These are phyloP conservation scores for Huso huso DNA, from an alignment of 2,797 vertebrate species.

Conservation along the genomic window DNA sequence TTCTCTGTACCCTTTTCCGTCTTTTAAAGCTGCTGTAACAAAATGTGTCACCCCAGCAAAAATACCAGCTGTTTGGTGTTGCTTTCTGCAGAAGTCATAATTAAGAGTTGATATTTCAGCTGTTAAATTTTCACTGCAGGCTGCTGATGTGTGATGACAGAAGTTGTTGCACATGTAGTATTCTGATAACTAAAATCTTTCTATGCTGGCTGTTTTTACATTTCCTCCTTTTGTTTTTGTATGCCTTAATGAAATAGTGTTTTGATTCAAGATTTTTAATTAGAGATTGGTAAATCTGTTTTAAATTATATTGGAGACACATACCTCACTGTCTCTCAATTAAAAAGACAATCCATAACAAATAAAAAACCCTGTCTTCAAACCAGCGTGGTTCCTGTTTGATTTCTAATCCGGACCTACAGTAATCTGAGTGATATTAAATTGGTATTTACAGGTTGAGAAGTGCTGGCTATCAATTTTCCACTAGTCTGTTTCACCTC, in stretches of 20 bases:
- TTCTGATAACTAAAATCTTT: too few relatives aligned
- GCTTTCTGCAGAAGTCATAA: too few relatives aligned
- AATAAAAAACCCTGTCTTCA: neutral
- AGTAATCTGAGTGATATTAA: conserved; percentile 4
- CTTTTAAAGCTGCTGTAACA: too few relatives aligned
- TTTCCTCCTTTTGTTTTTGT: conserved; percentile 30
- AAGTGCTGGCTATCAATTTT: conserved; percentile 4
- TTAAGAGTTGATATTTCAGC: too few relatives aligned
- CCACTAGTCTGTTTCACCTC: conserved; percentile 4
- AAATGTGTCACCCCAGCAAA: too few relatives aligned
- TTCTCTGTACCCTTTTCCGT: too few relatives aligned
- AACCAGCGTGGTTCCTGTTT: neutral
- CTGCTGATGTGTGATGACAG: too few relatives aligned
- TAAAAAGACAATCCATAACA: conserved; percentile 1
- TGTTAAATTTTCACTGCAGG: too few relatives aligned
- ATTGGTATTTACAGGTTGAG: conserved; percentile 2
- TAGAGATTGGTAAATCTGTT: conserved; percentile 41
- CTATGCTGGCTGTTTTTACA: too few relatives aligned
- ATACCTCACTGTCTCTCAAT: conserved; percentile 2
- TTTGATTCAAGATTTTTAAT: conserved; percentile 46
- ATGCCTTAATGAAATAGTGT: conserved; percentile 29
- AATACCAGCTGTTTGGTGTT: too few relatives aligned
- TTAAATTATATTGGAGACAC: conserved; percentile 2
- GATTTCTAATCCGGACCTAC: neutral
- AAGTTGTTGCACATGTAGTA: too few relatives aligned